Evolutionary conservation across 2,888 invertebrate species (phyloP).

Genomic region (Auanema freiburgensis): DNA sequence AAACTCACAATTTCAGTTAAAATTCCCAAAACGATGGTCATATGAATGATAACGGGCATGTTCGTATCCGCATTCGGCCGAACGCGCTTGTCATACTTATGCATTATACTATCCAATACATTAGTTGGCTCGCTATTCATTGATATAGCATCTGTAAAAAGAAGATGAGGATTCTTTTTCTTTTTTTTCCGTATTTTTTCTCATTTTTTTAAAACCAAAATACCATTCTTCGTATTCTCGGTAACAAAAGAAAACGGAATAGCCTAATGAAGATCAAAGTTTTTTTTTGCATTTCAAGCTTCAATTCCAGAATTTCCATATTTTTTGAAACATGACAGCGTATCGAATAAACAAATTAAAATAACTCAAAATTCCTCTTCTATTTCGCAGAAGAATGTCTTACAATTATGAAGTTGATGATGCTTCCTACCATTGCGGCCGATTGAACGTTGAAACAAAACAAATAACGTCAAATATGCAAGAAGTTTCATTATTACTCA

Average conservation of each 20-base stretch:
- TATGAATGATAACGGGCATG: constrained; percentile 52
- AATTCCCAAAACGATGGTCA: constrained; percentile 61
- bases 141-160: background rate
- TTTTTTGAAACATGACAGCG: no score
- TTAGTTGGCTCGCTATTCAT: constrained; percentile 14
- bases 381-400: background rate
- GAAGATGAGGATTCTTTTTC: background rate
- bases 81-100: constrained; percentile 53
- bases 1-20: constrained; percentile 56
- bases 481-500: background rate
- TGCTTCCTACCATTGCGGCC: constrained; percentile 3
- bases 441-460: background rate
- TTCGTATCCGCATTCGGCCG: constrained; percentile 49
- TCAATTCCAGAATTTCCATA: background rate
- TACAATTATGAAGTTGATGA: constrained; percentile 1
- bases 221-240: no score
- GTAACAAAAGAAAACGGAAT: background rate
- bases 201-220: background rate
- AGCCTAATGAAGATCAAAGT: constrained; percentile 1
- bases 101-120: constrained; percentile 40
- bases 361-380: no score
- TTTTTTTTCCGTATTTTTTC: background rate
- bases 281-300: constrained; percentile 1
- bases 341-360: background rate
- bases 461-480: background rate